Percentiles rank a stretch among this genome's conserved stretches.
phyloP scores from a whole-genome alignment of 2,113 vertebrate genomes.

The Willisornis vidua region DNA sequence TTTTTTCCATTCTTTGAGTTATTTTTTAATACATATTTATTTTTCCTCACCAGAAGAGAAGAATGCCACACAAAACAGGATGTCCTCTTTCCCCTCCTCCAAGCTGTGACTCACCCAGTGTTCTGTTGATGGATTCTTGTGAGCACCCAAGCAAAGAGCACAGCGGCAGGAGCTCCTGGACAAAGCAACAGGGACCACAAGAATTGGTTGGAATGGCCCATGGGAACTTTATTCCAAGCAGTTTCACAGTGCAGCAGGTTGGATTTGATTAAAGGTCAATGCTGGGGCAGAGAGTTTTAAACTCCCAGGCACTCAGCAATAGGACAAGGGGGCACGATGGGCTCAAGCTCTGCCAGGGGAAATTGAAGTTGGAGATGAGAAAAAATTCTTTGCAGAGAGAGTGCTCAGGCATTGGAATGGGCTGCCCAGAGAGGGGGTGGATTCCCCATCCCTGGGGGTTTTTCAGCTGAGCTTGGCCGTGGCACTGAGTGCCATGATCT shows the following conservation, averaged over 20 bases:
- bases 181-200: not conserved
- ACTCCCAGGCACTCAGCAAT: too few relatives aligned
- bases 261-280: not conserved
- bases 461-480: too few relatives aligned
- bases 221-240: not conserved
- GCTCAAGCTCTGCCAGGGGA: too few relatives aligned
- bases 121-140: conserved; percentile 70
- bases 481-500: too few relatives aligned
- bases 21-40: not conserved
- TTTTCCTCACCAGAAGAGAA: fast-evolving
- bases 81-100: not conserved
- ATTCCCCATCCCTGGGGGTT: too few relatives aligned
- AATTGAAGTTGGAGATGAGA: too few relatives aligned
- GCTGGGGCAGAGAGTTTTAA: not conserved
- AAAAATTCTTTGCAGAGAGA: too few relatives aligned
- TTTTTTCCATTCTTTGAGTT: fast-evolving
- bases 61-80: not conserved
- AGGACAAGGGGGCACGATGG: too few relatives aligned
- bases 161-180: conserved; percentile 65
- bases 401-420: too few relatives aligned
- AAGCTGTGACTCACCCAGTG: conserved; percentile 61
- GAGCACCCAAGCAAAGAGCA: conserved; percentile 68
- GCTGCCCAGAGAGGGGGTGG: too few relatives aligned
- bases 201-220: not conserved
- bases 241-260: not conserved